Base-by-base conservation (phyloP, 2,888 invertebrate species). In the Agrotis ipsilon region DNA sequence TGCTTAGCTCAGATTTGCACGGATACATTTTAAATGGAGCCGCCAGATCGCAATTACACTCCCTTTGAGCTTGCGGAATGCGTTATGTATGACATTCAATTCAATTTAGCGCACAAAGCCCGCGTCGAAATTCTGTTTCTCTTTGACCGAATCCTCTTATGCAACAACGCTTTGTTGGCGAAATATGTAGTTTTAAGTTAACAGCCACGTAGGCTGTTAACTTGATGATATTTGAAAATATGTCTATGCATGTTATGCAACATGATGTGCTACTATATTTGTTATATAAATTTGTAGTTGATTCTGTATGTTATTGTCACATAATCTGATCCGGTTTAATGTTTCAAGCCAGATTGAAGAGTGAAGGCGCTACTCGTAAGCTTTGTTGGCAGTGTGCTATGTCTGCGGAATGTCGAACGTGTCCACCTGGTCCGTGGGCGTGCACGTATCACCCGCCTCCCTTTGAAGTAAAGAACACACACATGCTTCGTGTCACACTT, bases 21-120 rank as follows among this genome's bases (percentile, higher is more conserved):
- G 91, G 91, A 93, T 93, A 94, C 95, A 91, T 94, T 95, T 94
- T 92, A 94, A 95, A 95, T 94, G 92, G 92, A 94, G 93, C 94
- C 89, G 93, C 89, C 94, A 90, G 92, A 92, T 94, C 91, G 92
- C 93, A 95, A 95, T 95, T 94, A 95, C 94, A 93, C 92, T 94
- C 92, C 93, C 95, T 96, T 95, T 96, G 94, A 94, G 92, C 91
- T 90, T 86, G 89, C 90, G 91, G 92, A 93, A 94, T 94, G 93
- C 92, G 92, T 92, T 91, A 92, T 92, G 93, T 93, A 94, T 93
- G 95, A 93, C 94, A 93, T 94, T 92, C 94, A 93, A 94, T 95
- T 94, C 92, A 94, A 94, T 95, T 95, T 94, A 83, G 90, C 89
- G 90, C 91, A 94, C 94, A 95, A 94, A 94, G 94, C 93, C 89